These are phyloP conservation scores for Oophaga pumilio DNA, from an alignment of 2,113 vertebrate genomes.

Conservation along the genomic window DNA sequence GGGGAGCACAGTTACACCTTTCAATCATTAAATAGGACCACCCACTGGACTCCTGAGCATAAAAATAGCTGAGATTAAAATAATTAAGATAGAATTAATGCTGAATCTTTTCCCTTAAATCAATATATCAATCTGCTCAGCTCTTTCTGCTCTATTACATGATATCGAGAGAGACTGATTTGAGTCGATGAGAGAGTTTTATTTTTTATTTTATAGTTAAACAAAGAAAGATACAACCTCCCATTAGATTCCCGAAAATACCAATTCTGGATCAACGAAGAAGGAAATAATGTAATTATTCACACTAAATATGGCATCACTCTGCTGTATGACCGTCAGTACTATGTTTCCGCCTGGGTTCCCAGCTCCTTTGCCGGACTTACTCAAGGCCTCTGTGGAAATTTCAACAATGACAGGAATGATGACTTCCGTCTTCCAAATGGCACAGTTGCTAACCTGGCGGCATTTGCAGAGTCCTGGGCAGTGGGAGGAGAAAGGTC, in stretches of 20 bases:
- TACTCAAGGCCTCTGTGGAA: conserved; percentile 61
- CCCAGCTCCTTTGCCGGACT: conserved; percentile 67
- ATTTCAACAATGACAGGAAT: background rate
- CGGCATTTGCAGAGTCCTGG: conserved; percentile 47
- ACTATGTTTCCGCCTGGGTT: conserved; percentile 67
- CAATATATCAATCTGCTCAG: no score
- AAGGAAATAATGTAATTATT: conserved; percentile 49
- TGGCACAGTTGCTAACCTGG: conserved; percentile 11
- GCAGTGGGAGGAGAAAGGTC: background rate
- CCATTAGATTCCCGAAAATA: background rate
- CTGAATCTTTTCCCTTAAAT: no score
- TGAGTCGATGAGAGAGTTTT: background rate
- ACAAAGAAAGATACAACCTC: conserved; percentile 12
- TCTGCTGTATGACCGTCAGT: conserved; percentile 68
- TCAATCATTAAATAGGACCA: no score
- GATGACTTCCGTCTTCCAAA: conserved; percentile 47
- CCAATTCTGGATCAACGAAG: conserved; percentile 35
- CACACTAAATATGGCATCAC: conserved; percentile 67
- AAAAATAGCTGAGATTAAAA: no score
- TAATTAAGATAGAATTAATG: no score
- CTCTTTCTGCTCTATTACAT: no score
- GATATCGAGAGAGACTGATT: no score
- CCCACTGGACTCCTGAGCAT: no score
- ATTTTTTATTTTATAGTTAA: background rate
- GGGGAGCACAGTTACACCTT: no score